Conservation (phyloP, 2,113 vertebrate species). For the Sinocyclocheilus anshuiensis region DNA sequence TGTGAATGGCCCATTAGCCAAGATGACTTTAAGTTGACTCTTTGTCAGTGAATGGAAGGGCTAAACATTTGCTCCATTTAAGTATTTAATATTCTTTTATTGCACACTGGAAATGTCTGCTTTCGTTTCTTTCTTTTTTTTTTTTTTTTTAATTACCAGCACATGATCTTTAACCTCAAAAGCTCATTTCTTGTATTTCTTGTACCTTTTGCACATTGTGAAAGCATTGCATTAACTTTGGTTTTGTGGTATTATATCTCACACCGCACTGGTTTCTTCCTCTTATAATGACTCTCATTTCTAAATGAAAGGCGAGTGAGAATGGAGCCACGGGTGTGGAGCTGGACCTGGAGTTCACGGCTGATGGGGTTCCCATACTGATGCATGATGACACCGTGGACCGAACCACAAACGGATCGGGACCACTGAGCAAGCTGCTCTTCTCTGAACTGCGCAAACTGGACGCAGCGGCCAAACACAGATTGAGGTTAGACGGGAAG, state of each 20-base stretch:
- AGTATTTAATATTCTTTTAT: background rate
- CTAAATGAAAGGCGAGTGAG: conserved; percentile 81
- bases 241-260: background rate
- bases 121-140: background rate
- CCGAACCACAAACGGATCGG: conserved; percentile 90
- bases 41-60: background rate
- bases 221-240: background rate
- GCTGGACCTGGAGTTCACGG: conserved; percentile 91
- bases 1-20: background rate
- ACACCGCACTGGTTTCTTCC: background rate
- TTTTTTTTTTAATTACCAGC: background rate
- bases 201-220: background rate
- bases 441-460: conserved; percentile 83
- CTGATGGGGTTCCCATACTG: conserved; percentile 88
- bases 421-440: conserved; percentile 79
- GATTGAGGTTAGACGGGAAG: conserved; percentile 77
- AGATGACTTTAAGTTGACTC: background rate
- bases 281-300: background rate
- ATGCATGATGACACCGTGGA: conserved; percentile 95
- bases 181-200: background rate
- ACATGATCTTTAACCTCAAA: background rate
- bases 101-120: background rate
- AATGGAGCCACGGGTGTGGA: conserved; percentile 92
- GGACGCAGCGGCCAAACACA: conserved; percentile 90
- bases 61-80: background rate